phyloP scores from a whole-genome alignment of 2,888 invertebrate species.

The Cheilosia vernalis region DNA sequence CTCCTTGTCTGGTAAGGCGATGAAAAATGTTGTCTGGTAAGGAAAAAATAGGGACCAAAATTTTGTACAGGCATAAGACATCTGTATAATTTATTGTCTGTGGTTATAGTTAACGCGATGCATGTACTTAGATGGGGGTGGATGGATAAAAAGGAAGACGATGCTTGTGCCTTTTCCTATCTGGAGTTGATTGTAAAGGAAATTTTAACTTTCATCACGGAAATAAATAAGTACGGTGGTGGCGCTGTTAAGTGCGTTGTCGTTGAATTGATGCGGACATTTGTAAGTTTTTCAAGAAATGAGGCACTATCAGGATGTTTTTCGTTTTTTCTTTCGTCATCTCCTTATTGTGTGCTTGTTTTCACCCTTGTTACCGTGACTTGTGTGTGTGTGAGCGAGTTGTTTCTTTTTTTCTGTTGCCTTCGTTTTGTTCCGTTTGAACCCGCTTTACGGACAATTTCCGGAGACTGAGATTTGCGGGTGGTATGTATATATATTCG shows the following conservation, averaged over 20 bases:
- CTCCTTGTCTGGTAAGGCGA: too few species aligned
- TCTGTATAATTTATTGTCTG: too few species aligned
- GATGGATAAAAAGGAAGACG: constrained; percentile 18
- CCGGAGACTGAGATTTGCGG: constrained; percentile 63
- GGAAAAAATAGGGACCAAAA: too few species aligned
- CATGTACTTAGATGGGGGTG: constrained; percentile 34
- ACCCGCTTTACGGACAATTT: constrained; percentile 63
- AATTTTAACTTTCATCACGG: constrained; percentile 75
- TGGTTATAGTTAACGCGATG: constrained; percentile 63
- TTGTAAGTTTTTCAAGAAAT: constrained; percentile 62
- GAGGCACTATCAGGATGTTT: constrained; percentile 43
- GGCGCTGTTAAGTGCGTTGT: constrained; percentile 68
- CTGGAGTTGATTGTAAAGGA: constrained; percentile 71
- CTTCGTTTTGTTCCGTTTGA: constrained; percentile 47
- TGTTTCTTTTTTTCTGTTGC: background rate
- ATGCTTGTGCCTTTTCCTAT: constrained; percentile 51
- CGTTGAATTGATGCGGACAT: constrained; percentile 59
- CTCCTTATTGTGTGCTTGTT: constrained; percentile 28
- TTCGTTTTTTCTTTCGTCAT: constrained; percentile 4
- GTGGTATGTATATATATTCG: constrained; percentile 22
- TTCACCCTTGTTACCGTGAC: constrained; percentile 38
- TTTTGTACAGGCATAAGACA: too few species aligned
- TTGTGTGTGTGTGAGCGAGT: background rate
- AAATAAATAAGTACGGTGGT: constrained; percentile 71
- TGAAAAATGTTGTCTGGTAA: too few species aligned